Conservation (phyloP, 2,888 invertebrate species). For the Saturnia pavonia region DNA sequence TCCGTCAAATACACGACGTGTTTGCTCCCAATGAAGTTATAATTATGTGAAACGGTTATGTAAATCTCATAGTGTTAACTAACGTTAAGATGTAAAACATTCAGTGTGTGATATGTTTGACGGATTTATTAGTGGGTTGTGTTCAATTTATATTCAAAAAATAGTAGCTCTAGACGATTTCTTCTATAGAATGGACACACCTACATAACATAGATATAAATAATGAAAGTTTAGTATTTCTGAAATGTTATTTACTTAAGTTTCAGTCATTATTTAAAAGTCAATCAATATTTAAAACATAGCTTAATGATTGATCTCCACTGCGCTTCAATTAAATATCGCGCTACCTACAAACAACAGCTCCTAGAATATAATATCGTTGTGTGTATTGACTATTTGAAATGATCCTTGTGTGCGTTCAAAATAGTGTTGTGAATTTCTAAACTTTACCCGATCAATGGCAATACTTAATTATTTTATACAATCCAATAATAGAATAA, state of each 20-base stretch:
- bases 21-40: slow-evolving; percentile 2
- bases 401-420: too few relatives aligned
- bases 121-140: not conserved
- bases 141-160: not conserved
- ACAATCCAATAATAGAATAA: too few relatives aligned
- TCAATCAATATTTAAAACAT: too few relatives aligned
- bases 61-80: slow-evolving; percentile 6
- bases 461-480: too few relatives aligned
- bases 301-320: too few relatives aligned
- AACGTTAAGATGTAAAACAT: slow-evolving; percentile 3
- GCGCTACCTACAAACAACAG: too few relatives aligned
- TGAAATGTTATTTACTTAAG: not conserved
- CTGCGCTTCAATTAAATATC: too few relatives aligned
- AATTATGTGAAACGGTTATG: slow-evolving; percentile 3
- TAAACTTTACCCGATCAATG: too few relatives aligned
- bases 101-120: not conserved
- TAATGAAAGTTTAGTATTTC: not conserved
- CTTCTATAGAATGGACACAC: not conserved
- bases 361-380: too few relatives aligned
- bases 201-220: not conserved
- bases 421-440: too few relatives aligned
- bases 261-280: too few relatives aligned
- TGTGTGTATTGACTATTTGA: too few relatives aligned
- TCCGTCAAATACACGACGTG: not conserved
- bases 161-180: not conserved